Evolutionary conservation across 2,113 vertebrate genomes (phyloP), one percentile per base, ranked within the genome.

Genomic region (Enhydra lutris): DNA sequence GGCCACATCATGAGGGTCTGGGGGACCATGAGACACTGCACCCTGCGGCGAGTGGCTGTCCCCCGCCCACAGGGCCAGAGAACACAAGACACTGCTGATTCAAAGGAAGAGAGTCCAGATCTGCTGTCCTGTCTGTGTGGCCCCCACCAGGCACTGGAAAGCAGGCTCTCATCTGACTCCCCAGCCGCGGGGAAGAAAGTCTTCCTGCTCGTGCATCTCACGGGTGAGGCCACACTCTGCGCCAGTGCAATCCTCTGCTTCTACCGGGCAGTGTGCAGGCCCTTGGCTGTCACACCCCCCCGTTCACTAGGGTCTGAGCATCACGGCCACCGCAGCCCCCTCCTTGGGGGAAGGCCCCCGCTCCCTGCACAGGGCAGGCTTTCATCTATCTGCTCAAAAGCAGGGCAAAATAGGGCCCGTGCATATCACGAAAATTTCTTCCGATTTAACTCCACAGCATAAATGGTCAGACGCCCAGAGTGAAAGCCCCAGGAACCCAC

Each of bases 241-340:
- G 29, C 26, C 11, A 0, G 1, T 3, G 9, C 18, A 24, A 47
- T 0, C 74, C 21, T 79, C 29, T 31, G 9, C 21, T 1, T 57
- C 73, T 3, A 5, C 0, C 24, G 15, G 50, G 6, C 0, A 18
- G 0, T 29, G 5, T 14, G 5, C 24, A 63, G 4, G 2, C 6
- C 67, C 39, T 1, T 5, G 84, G 74, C 42, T 2, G 2, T 23
- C 7, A 7, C 67, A 24, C 21, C 21, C 47, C 47, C 47, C n/a
- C 7, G 0, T 12, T 3, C 42, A 1, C 14, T n/a, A 65, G 76
- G 50, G 45, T 26, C 65, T 59, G 5, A 42, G 5, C 5, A 0
- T 7, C 36, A 17, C n/a, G 34, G 52, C 31, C 61, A 29, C 2
- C n/a, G 39, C 39, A 42, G 91, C 21, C 65, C 20, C 23, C 26